Evolutionary conservation across 2,888 invertebrate genomes (phyloP).

Genomic region (Caradrina kadenii): DNA sequence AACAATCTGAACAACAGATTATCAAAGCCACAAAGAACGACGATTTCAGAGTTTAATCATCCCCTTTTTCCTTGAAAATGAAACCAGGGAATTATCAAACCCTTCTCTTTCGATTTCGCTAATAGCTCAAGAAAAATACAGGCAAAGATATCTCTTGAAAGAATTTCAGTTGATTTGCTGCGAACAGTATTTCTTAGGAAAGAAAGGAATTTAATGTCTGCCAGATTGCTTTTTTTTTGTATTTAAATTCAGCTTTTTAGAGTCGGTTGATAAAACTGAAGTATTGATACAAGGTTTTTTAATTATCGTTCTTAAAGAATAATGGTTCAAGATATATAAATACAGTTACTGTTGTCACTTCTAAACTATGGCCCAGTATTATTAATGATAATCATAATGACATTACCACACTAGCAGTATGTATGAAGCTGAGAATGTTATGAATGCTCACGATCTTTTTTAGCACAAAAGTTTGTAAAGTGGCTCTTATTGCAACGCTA

Average conservation of each 20-base stretch:
- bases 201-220: slow-evolving; percentile 14
- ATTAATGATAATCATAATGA: no score
- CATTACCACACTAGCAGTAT: no score
- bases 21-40: slow-evolving; percentile 51
- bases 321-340: background rate
- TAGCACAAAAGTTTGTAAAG: no score
- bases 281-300: slow-evolving; percentile 8
- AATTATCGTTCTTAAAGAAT: background rate
- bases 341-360: no score
- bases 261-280: background rate
- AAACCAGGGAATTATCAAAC: slow-evolving; percentile 49
- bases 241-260: background rate
- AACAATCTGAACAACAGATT: slow-evolving; percentile 42
- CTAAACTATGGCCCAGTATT: no score
- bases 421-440: no score
- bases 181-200: slow-evolving; percentile 29
- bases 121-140: slow-evolving; percentile 52
- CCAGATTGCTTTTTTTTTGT: slow-evolving; percentile 34
- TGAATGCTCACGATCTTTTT: no score
- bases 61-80: slow-evolving; percentile 42
- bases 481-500: no score
- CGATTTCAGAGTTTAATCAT: slow-evolving; percentile 50
- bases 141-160: slow-evolving; percentile 41
- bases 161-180: slow-evolving; percentile 41
- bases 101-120: slow-evolving; percentile 58